Conservation (phyloP, 2,888 invertebrate genomes). For the Linnaemya vulpina region DNA sequence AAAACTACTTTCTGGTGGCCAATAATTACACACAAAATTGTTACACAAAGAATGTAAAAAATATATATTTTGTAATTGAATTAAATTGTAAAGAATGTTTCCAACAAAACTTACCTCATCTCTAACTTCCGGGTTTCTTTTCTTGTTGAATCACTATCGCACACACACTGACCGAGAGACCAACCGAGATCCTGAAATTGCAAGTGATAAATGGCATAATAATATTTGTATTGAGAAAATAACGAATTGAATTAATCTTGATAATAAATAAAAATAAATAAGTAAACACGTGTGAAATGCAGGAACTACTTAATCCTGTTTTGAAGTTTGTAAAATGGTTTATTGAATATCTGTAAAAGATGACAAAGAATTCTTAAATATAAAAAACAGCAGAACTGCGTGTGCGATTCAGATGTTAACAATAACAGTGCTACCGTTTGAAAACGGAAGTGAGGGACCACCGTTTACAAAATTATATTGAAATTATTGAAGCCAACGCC, state of each 20-base stretch:
- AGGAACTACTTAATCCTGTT: conserved; percentile 33
- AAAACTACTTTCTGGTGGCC: conserved; percentile 11
- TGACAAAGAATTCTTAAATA: not conserved
- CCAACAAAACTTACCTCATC: conserved; percentile 63
- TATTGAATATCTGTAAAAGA: not conserved
- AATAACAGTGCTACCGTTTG: not conserved
- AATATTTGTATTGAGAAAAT: conserved; percentile 36
- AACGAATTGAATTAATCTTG: conserved; percentile 27
- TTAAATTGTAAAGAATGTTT: conserved; percentile 60
- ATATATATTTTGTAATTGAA: conserved; percentile 57
- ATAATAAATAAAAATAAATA: not conserved
- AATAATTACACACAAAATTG: conserved; percentile 30
- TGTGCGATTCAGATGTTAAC: not conserved
- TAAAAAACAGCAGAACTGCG: not conserved
- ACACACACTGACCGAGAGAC: conserved; percentile 16
- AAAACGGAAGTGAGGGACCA: not conserved
- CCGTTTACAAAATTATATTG: not conserved
- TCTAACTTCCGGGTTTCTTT: conserved; percentile 64
- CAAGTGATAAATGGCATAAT: conserved; percentile 60
- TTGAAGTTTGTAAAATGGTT: conserved; percentile 19
- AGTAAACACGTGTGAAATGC: conserved; percentile 29
- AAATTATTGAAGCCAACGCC: no score
- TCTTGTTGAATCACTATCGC: not conserved
- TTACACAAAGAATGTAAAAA: conserved; percentile 33
- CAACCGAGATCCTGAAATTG: conserved; percentile 50